These are phyloP conservation scores for Salminus brasiliensis DNA, from an alignment of 2,113 vertebrate genomes.

Conservation along the genomic window DNA sequence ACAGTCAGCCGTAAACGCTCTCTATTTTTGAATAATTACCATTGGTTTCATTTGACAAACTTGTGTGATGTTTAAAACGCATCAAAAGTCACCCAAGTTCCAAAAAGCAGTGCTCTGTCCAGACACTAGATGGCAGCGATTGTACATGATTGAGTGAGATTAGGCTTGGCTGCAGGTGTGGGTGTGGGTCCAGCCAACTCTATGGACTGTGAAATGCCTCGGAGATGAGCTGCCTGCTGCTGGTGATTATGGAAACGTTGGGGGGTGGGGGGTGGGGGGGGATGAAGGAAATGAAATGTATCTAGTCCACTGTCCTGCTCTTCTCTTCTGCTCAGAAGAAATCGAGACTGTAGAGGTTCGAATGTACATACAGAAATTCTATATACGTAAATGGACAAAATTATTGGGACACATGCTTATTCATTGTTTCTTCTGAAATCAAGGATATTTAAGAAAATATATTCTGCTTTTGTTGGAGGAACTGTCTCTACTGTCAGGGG, in stretches of 20 bases:
- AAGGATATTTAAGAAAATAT: too few species aligned
- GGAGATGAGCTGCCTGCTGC: conserved; percentile 43
- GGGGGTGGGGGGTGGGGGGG: too few species aligned
- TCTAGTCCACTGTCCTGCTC: conserved; percentile 9
- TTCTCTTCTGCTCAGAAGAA: background rate
- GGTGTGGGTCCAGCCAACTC: conserved; percentile 10
- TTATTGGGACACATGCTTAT: background rate
- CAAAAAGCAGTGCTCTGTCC: background rate
- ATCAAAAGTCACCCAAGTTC: background rate
- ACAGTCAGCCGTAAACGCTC: background rate
- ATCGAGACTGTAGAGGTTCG: background rate
- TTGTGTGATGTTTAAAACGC: background rate
- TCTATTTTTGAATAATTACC: background rate
- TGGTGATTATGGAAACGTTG: conserved; percentile 40
- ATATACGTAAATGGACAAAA: background rate
- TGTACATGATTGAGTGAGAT: background rate
- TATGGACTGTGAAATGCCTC: conserved; percentile 46
- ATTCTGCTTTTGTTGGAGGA: too few species aligned
- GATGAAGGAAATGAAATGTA: conserved; percentile 27
- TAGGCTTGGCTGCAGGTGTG: background rate
- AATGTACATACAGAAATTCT: background rate
- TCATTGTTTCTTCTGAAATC: too few species aligned
- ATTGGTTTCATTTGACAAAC: background rate
- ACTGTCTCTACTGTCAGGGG: too few species aligned
- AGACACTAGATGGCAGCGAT: conserved; percentile 55